A percentile compares a stretch with the other conserved stretches of the same genome.
phyloP scores from a whole-genome alignment of 2,113 vertebrate genomes.

The Ammodramus savannarum region DNA sequence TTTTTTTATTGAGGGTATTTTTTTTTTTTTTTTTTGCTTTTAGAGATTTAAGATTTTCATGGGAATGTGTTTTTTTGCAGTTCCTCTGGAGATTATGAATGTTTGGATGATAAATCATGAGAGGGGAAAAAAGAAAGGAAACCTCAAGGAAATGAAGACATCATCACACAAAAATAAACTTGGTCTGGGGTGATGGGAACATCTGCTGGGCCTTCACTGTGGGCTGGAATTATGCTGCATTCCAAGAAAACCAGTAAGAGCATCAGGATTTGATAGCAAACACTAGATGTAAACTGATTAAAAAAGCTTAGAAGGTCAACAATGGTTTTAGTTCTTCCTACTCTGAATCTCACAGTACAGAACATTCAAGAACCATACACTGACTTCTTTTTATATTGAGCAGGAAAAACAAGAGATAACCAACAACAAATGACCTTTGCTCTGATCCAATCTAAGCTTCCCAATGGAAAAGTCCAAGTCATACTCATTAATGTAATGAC shows the following conservation, averaged over 20 bases:
- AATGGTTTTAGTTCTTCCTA: neutral
- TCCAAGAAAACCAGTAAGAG: neutral
- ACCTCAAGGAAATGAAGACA: conserved; percentile 20
- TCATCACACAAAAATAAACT: neutral
- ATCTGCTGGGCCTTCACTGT: neutral
- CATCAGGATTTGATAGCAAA: neutral
- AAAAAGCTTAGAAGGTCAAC: neutral
- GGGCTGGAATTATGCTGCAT: neutral
- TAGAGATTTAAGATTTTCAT: neutral
- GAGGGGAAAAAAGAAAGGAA: neutral
- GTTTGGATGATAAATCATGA: conserved; percentile 13
- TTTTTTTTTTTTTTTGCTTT: neutral
- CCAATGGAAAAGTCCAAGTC: neutral
- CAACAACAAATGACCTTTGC: neutral
- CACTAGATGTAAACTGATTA: neutral
- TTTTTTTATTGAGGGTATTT: neutral
- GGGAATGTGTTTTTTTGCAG: conserved; percentile 22
- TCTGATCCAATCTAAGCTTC: neutral
- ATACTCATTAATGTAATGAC: neutral
- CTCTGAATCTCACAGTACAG: neutral
- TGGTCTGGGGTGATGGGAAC: neutral
- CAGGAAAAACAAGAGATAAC: neutral
- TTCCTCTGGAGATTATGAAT: neutral
- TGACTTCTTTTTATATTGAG: neutral
- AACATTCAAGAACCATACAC: neutral